Percentiles rank a stretch among this genome's conserved stretches.
phyloP scores from a whole-genome alignment of 2,797 vertebrate species.

The Luscinia megarhynchos region DNA sequence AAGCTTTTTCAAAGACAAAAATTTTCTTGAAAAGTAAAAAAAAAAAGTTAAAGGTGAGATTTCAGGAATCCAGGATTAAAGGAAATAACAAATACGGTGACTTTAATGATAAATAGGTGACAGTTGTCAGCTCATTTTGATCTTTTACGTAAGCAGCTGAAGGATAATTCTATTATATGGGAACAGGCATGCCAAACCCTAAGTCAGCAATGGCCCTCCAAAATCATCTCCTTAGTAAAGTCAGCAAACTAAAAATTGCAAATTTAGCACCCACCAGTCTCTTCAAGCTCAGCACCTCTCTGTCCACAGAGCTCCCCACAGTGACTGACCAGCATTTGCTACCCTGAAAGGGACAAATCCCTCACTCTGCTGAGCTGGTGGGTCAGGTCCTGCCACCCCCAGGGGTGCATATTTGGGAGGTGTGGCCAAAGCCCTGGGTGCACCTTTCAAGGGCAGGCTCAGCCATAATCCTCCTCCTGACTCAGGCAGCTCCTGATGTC shows the following conservation, averaged over 20 bases:
- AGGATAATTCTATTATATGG: neutral
- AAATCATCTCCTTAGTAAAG: neutral
- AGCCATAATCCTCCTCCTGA: neutral
- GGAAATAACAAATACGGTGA: neutral
- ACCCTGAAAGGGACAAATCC: neutral
- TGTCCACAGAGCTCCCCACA: neutral
- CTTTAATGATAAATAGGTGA: neutral
- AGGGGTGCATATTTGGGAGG: neutral
- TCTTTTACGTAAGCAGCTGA: neutral
- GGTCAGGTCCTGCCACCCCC: neutral
- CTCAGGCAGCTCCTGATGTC: neutral
- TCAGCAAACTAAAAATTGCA: neutral
- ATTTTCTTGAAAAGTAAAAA: neutral
- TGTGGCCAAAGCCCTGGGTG: neutral
- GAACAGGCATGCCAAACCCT: neutral
- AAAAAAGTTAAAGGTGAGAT: neutral
- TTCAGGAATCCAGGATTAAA: neutral
- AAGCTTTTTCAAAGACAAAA: neutral
- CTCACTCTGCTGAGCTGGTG: neutral
- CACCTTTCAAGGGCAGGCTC: neutral
- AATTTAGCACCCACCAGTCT: neutral
- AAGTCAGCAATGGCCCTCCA: neutral
- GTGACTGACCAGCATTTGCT: neutral
- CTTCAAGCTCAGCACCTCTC: neutral
- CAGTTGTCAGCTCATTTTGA: neutral